Evolutionary conservation across 2,113 vertebrate species (phyloP).

Genomic region (Patagioenas fasciata): DNA sequence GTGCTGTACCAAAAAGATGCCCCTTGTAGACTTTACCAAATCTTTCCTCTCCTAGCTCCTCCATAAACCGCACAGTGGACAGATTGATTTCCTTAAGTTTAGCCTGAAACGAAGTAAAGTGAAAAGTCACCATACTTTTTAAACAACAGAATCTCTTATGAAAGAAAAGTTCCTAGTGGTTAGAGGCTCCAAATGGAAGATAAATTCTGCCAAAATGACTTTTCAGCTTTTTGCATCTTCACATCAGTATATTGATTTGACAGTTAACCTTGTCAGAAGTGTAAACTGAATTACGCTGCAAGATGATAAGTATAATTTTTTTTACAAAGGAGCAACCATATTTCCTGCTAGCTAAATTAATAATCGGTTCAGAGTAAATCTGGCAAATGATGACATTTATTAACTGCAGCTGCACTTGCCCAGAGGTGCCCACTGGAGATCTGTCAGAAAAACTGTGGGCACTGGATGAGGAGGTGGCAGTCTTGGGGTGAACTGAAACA

Average conservation of each 20-base stretch:
- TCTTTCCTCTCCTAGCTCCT: slow-evolving; percentile 94
- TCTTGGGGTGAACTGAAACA: background rate
- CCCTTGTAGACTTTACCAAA: slow-evolving; percentile 98
- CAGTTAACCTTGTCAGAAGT: background rate
- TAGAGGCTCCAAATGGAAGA: background rate
- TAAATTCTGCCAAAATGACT: background rate
- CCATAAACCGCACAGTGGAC: slow-evolving; percentile 91
- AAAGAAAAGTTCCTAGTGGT: background rate
- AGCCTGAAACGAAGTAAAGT: slow-evolving; percentile 71
- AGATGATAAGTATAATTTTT: background rate
- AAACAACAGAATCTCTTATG: background rate
- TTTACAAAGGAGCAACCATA: background rate
- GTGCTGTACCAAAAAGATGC: slow-evolving; percentile 87
- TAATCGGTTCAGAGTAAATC: background rate
- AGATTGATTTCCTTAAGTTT: slow-evolving; percentile 93
- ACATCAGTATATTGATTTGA: background rate
- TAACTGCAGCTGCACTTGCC: background rate
- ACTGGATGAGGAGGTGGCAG: background rate
- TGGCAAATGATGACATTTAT: background rate
- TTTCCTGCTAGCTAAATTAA: background rate
- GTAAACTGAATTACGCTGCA: background rate
- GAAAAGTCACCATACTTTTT: background rate
- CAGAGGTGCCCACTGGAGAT: fast-evolving
- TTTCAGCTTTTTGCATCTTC: background rate
- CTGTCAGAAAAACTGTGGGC: background rate